phyloP scores from a whole-genome alignment of 1,140 invertebrate genomes.

The Ceratosolen fusciceps region DNA sequence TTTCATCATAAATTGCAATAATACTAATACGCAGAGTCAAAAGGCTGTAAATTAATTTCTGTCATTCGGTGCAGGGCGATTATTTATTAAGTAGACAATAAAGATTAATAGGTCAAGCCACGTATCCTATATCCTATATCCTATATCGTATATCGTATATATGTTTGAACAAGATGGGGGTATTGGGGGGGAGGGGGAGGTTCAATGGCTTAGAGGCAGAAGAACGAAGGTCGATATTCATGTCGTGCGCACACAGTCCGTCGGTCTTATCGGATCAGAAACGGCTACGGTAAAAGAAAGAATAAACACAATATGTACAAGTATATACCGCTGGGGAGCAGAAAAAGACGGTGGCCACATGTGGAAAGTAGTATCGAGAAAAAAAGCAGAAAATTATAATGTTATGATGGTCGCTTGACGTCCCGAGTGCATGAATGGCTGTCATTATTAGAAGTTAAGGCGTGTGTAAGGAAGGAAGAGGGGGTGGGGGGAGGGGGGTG shows the following conservation, averaged over 20 bases:
- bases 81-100: too few species aligned
- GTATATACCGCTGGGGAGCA: background rate
- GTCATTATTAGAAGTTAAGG: slow-evolving; percentile 11
- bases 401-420: background rate
- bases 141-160: background rate
- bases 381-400: background rate
- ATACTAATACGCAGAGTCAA: too few species aligned
- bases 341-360: background rate
- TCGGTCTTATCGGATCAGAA: background rate
- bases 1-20: too few species aligned
- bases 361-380: background rate
- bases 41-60: too few species aligned
- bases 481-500: background rate
- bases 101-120: too few species aligned
- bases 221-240: background rate
- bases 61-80: too few species aligned
- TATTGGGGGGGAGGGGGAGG: too few species aligned
- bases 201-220: too few species aligned
- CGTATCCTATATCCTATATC: too few species aligned
- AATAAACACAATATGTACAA: background rate
- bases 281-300: background rate
- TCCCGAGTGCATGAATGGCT: background rate
- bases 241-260: background rate
- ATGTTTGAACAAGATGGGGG: too few species aligned
- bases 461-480: background rate